phyloP scores from a whole-genome alignment of 2,113 vertebrate species.

The Pseudorectes ferrugineus region DNA sequence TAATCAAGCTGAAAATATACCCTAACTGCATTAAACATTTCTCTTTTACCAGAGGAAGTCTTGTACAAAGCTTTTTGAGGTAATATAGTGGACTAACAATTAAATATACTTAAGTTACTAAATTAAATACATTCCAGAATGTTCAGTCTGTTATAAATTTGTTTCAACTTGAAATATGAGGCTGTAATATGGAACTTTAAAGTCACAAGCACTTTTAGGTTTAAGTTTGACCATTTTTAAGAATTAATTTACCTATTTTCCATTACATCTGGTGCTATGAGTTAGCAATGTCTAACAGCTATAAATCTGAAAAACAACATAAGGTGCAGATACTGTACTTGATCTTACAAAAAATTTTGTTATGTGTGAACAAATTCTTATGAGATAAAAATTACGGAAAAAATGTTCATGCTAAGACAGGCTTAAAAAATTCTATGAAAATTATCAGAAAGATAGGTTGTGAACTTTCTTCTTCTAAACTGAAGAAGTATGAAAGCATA shows the following conservation, averaged over 20 bases:
- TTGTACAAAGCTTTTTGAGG: background rate
- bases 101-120: background rate
- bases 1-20: conserved; percentile 1
- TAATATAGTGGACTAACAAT: background rate
- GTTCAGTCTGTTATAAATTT: background rate
- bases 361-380: background rate
- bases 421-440: background rate
- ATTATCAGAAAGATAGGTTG: background rate
- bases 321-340: background rate
- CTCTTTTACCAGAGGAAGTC: background rate
- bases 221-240: background rate
- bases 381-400: background rate
- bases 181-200: background rate
- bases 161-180: background rate
- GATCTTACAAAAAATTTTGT: background rate
- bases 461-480: background rate
- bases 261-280: background rate
- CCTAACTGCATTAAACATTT: background rate
- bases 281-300: background rate
- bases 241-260: background rate
- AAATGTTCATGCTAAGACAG: background rate
- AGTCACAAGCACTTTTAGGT: background rate
- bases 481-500: background rate
- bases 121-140: background rate
- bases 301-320: background rate